Evolutionary conservation across 2,888 invertebrate species (phyloP), one percentile per base, ranked within the genome.

Genomic region (Catotricha subobsoleta): DNA sequence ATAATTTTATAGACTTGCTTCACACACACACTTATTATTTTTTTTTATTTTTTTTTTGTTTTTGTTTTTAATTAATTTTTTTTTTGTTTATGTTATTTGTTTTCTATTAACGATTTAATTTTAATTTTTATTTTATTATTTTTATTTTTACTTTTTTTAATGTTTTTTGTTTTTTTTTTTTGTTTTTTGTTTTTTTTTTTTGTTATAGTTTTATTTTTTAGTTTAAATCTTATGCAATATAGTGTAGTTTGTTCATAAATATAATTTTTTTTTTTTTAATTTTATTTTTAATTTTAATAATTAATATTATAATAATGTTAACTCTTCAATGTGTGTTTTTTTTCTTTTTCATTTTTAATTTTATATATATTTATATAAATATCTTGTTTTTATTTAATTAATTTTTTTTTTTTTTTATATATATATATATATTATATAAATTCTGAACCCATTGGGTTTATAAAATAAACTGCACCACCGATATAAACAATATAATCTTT

Each of bases 401-500:
- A 15, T 16, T 33, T 16, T 15, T 16, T 16, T 33, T 15, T 33
- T 33, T 13, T 33, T 16, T 16, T 33, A 15, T 16, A 9, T 15
- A 8, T 30, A 13, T 30, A 13, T 30, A 33, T 33, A 16, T 33
- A 33, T 15, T 33, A 15, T 33, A 33, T 34, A 34, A 27, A 43
- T 39, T 43, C 56, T 58, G 59, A 60, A 61, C 61, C 60, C 60
- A 61, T 61, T 60, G 60, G 60, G 60, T 58, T 60, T 60, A 60
- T 55, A 52, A 52, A 55, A 16, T 28, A 52, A 54, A 52, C 54
- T 54, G 52, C 48, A 53, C 50, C 53, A 51, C 51, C 50, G 49
- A 52, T 51, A 52, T 51, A 49, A 16, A 31, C 18, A 31, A 10
- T 40, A 40, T 39, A 39, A 29, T 21, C 33, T 31, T 37, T 42